Percentiles rank a stretch among this genome's conserved stretches.
Conservation (phyloP, 2,113 vertebrate genomes). For the Buteo buteo region DNA sequence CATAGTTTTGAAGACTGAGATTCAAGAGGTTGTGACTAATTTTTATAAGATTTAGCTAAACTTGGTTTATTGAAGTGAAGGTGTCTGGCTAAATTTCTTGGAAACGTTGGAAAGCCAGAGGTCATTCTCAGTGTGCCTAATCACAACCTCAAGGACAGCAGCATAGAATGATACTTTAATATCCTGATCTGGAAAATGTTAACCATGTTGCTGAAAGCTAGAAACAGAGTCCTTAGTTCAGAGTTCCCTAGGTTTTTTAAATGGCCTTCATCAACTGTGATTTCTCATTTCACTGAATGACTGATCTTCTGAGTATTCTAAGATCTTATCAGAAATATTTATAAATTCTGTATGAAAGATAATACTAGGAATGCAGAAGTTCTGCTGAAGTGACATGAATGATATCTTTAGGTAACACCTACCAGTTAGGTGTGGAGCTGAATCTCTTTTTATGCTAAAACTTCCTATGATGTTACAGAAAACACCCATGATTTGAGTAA, state of each 20-base stretch:
- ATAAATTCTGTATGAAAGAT: not conserved
- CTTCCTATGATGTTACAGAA: not conserved
- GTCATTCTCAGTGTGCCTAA: not conserved
- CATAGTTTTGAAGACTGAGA: not conserved
- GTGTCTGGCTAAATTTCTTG: not conserved
- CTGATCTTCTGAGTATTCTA: not conserved
- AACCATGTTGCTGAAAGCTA: not conserved
- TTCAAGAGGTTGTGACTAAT: not conserved
- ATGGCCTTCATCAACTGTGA: not conserved
- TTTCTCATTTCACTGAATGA: not conserved
- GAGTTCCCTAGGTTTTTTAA: not conserved
- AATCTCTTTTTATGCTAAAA: not conserved
- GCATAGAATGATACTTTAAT: not conserved
- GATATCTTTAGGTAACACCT: not conserved
- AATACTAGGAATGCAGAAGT: not conserved
- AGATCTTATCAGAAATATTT: not conserved
- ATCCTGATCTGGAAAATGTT: not conserved
- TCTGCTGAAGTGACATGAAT: not conserved
- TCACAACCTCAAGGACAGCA: not conserved
- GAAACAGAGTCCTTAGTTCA: not conserved
- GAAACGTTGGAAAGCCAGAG: not conserved
- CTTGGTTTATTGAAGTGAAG: not conserved
- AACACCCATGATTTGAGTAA: not conserved
- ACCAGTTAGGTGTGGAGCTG: too few relatives aligned
- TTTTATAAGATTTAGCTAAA: not conserved